phyloP scores from a whole-genome alignment of 2,797 vertebrate species.

The Dendrocincla fuliginosa region DNA sequence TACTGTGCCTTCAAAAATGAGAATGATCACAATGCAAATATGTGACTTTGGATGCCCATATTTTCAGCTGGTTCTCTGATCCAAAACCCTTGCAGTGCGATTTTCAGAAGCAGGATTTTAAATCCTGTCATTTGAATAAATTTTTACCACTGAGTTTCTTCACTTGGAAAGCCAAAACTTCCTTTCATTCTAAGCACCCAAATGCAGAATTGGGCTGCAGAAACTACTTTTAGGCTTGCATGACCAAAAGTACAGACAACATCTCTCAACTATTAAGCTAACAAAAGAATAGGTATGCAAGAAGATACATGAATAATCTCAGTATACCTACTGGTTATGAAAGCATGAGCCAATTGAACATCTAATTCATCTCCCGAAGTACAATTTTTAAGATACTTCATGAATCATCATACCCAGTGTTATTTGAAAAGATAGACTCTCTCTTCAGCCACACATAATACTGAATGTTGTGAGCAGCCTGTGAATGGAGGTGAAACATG shows the following conservation, averaged over 20 bases:
- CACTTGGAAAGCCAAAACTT: not conserved
- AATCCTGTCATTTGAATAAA: not conserved
- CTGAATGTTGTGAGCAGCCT: not conserved
- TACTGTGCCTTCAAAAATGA: not conserved
- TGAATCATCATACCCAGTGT: not conserved
- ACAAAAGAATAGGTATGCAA: not conserved
- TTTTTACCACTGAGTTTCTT: not conserved
- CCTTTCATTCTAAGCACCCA: not conserved
- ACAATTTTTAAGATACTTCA: not conserved
- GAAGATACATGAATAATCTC: not conserved
- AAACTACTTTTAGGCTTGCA: not conserved
- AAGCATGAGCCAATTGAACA: not conserved
- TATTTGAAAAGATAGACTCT: not conserved
- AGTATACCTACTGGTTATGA: fast-evolving
- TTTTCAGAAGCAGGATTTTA: not conserved
- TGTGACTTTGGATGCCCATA: not conserved
- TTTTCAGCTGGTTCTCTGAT: not conserved
- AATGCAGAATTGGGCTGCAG: not conserved
- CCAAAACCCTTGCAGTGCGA: not conserved
- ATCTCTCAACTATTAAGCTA: not conserved
- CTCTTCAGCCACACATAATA: not conserved
- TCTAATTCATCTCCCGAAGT: not conserved
- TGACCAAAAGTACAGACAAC: not conserved
- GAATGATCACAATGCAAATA: not conserved
- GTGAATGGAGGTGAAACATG: not conserved